Evolutionary conservation across 1,140 invertebrate species (phyloP), one percentile per base, ranked within the genome.

Genomic region (Magallana gigas): DNA sequence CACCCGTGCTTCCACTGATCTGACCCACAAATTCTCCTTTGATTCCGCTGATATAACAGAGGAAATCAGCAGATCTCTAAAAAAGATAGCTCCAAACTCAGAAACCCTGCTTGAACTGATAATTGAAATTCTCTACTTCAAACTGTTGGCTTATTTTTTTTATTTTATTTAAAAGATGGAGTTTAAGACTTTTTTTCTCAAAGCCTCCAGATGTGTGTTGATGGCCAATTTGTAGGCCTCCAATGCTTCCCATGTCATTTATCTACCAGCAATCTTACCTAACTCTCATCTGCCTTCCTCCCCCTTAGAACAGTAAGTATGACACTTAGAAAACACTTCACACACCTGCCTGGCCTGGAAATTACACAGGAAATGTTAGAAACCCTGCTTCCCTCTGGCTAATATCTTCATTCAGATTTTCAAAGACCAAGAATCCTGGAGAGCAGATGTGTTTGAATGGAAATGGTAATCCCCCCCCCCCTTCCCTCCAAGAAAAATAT

Each of bases 61-160:
- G 68, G 68, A 76, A 76, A 76, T 76, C 23, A 29, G 8, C 23
- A 76, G 68, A 76, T 76, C 68, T 76, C 23, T 36, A 18, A 12
- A 8, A 76, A 29, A 76, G 68, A 76, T 76, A 76, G 23, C 68
- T 29, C 23, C 68, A 76, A 76, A 76, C 23, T 11, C 11, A 29
- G 68, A 76, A 29, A 8, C 23, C 23, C 18, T 36, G 68, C 68
- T 76, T 3, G 9, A 76, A 76, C 68, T 76, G 68, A 76, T 76
- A 76, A 76, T 76, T 76, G 68, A 76, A 76, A 48, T 76, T 76
- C 68, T 76, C 14, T 8, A 76, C 23, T 76, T 76, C 68, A 76
- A 8, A 12, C 36, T 23, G 36, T 48, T 48, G 36, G 36, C 36
- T 48, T 48, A 48, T 48, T 48, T 48, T 76, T 29, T 29, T 29